These are phyloP conservation scores for Euborellia annulipes DNA, from an alignment of 1,140 invertebrate genomes.

Conservation along the genomic window DNA sequence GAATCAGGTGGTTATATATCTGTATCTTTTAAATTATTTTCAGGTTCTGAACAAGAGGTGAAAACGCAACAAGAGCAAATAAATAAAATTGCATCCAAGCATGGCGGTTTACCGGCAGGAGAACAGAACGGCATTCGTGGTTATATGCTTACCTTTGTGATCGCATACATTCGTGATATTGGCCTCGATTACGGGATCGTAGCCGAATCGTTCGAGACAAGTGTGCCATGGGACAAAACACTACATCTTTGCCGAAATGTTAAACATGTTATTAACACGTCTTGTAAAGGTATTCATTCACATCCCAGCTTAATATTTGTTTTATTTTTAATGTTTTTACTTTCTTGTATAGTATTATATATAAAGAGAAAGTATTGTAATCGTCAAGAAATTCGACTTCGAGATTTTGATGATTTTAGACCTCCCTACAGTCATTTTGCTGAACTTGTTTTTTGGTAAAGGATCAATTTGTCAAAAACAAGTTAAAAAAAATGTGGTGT, in stretches of 20 bases:
- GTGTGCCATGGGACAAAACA: constrained; percentile 88
- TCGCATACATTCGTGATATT: constrained; percentile 91
- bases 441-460: too few species aligned
- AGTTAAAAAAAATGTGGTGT: too few species aligned
- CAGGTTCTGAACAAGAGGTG: constrained; percentile 51
- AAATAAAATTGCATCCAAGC: constrained; percentile 59
- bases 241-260: constrained; percentile 75
- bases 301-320: constrained; percentile 16
- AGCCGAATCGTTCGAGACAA: constrained; percentile 96
- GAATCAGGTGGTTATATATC: too few species aligned
- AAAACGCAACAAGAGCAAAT: constrained; percentile 61
- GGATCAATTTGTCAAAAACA: too few species aligned
- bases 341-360: neutral
- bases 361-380: too few species aligned
- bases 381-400: too few species aligned
- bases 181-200: constrained; percentile 77
- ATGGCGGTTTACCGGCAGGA: constrained; percentile 71
- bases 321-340: neutral
- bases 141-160: constrained; percentile 95
- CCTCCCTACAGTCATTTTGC: too few species aligned
- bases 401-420: too few species aligned
- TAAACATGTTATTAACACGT: constrained; percentile 57
- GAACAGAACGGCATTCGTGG: constrained; percentile 87
- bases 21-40: constrained; percentile 15
- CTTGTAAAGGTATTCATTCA: constrained; percentile 44